Conservation (phyloP, 1,140 invertebrate genomes). For the Lysiphlebus fabarum region DNA sequence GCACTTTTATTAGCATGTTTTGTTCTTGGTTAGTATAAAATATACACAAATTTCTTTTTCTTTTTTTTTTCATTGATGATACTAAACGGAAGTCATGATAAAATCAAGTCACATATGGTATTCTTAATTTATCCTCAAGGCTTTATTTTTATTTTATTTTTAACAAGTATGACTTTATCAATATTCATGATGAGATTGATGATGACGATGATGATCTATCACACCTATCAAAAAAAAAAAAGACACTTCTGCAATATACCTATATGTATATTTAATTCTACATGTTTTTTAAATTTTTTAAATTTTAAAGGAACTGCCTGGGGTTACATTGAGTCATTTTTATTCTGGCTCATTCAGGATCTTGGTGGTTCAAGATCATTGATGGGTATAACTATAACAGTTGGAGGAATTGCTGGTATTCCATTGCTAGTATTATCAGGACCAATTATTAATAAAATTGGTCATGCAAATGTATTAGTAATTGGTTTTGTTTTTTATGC, state of each 20-base stretch:
- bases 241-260: too few relatives aligned
- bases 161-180: constrained; percentile 3
- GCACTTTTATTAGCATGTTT: constrained; percentile 72
- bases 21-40: constrained; percentile 62
- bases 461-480: constrained; percentile 79
- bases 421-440: constrained; percentile 75
- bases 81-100: too few relatives aligned
- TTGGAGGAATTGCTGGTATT: constrained; percentile 74
- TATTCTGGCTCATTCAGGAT: constrained; percentile 83
- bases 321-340: constrained; percentile 82
- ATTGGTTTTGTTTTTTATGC: constrained; percentile 76
- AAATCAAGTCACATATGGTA: too few relatives aligned
- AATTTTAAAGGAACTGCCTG: constrained; percentile 67
- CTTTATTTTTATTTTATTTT: too few relatives aligned
- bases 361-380: constrained; percentile 73
- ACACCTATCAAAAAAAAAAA: too few relatives aligned
- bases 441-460: constrained; percentile 73
- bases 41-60: background rate
- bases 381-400: constrained; percentile 81
- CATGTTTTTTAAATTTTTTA: background rate
- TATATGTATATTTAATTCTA: too few relatives aligned
- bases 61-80: too few relatives aligned
- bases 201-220: too few relatives aligned
- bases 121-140: too few relatives aligned
- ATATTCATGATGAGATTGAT: background rate